Evolutionary conservation across 92 coral and sea anemone genomes (phyloP).

Genomic region (Parazoanthus swiftii): DNA sequence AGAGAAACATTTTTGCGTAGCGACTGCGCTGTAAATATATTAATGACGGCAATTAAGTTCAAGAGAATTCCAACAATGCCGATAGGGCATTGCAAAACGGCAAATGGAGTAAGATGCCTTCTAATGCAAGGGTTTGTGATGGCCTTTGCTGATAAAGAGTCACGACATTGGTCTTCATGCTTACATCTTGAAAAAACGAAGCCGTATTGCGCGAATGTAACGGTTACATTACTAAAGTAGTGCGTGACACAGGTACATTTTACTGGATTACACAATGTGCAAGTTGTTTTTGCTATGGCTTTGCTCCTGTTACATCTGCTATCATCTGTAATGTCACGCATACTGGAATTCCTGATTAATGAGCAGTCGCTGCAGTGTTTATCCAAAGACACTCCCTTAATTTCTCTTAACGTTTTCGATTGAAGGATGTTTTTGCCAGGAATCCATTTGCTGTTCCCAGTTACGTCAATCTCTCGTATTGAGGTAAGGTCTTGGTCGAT

Average conservation of each 20-base stretch:
- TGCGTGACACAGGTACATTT: constrained; percentile 22
- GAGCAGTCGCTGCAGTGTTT: constrained; percentile 43
- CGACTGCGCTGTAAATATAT: not conserved
- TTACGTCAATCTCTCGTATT: constrained; percentile 45
- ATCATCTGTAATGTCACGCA: not conserved
- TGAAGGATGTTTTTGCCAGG: constrained; percentile 50
- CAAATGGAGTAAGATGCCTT: not conserved
- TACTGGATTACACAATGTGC: constrained; percentile 14
- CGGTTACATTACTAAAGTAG: not conserved
- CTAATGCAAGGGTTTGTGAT: constrained; percentile 7
- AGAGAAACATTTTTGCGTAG: not conserved
- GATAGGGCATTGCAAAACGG: not conserved
- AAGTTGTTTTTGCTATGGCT: not conserved
- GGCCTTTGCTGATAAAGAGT: not conserved
- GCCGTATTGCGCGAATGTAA: not conserved
- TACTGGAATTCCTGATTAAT: constrained; percentile 45
- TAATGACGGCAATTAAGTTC: not conserved
- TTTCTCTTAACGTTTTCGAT: constrained; percentile 37
- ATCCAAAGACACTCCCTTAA: constrained; percentile 61
- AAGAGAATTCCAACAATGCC: not conserved
- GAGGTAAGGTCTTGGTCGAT: constrained; percentile 45
- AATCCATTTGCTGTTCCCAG: constrained; percentile 38
- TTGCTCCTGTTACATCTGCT: not conserved
- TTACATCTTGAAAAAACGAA: not conserved
- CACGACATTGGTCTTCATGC: not conserved